phyloP scores from a whole-genome alignment of 2,113 vertebrate genomes.

The Urocitellus parryii region DNA sequence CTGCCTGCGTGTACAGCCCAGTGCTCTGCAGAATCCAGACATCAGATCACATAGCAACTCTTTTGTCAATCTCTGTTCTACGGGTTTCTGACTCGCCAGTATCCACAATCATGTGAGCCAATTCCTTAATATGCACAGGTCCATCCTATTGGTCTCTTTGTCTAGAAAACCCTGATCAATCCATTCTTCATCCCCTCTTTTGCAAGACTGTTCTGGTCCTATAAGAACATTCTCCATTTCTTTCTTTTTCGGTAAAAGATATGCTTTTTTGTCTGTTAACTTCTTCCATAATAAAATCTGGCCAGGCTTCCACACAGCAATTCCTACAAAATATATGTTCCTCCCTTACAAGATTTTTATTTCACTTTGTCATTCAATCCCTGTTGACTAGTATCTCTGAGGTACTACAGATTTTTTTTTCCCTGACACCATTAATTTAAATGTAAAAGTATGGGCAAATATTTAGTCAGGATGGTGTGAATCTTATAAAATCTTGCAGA shows the following conservation, averaged over 20 bases:
- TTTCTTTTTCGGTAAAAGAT: neutral
- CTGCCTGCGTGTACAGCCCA: neutral
- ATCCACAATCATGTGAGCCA: accelerated
- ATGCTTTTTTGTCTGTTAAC: neutral
- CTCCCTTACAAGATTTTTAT: neutral
- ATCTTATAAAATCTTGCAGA: neutral
- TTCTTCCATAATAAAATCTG: neutral
- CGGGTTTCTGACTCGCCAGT: neutral
- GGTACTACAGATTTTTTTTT: neutral
- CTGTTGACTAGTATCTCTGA: neutral
- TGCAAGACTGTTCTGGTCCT: neutral
- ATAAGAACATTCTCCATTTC: neutral
- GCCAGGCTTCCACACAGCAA: neutral
- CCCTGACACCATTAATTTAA: neutral
- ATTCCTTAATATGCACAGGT: neutral
- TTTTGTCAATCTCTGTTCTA: neutral
- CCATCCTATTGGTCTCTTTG: neutral
- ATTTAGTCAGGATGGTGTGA: neutral
- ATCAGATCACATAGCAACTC: neutral
- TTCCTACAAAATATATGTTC: neutral
- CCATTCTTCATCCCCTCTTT: neutral
- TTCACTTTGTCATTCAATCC: neutral
- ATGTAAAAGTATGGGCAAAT: slow-evolving; percentile 31
- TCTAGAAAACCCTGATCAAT: slow-evolving; percentile 1
- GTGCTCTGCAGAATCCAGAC: neutral